Base-by-base conservation (phyloP, 2,888 invertebrate species). In the Troglohyphantes excavatus region DNA sequence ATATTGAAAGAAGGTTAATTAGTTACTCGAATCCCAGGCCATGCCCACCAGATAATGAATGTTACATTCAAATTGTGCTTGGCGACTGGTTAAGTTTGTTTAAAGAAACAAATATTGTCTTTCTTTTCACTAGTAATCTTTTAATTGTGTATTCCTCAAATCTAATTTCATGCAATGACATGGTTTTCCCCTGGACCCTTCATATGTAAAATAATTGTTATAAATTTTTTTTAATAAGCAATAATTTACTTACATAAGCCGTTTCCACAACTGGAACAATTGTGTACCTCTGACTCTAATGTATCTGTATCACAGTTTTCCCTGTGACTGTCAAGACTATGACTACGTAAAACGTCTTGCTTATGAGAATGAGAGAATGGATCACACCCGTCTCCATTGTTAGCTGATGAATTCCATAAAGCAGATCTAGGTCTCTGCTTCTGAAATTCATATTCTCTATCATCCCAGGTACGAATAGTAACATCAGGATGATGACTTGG, bases 381-480 rank as follows among this genome's bases (percentile, higher is more conserved):
- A n/a, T 67, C 81, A 53, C 65, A 87, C 27, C 39, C 26, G 23
- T 75, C 70, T 68, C 46, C 68, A 63, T 13, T 21, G 21, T n/a
- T 27, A 2, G 81, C 7, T n/a, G 78, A 3, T 27, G 67, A 23
- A 70, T 83, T 53, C 76, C 83, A 89, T 17, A 78, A 29, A 23
- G 70, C 81, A 27, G 83, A 89, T 78, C 59, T 76, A 0, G 83
- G 89, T 59, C 89, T 63, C 29, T 63, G 76, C 21, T 83, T 75
- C 33, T 83, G 76, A 78, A 68, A 78, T 65, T 89, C 89, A 46
- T 73, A 59, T 63, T 83, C 89, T 70, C 89, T 68, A 29, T 89
- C 89, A 63, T 61, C 78, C 89, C 89, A 89, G 39, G 89, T 89
- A 19, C 89, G 76, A 23, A 89, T 29, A 63, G 89, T 89, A 46